Evolutionary conservation across 2,113 vertebrate species (phyloP), one percentile per base, ranked within the genome.

Genomic region (Falco punctatus): DNA sequence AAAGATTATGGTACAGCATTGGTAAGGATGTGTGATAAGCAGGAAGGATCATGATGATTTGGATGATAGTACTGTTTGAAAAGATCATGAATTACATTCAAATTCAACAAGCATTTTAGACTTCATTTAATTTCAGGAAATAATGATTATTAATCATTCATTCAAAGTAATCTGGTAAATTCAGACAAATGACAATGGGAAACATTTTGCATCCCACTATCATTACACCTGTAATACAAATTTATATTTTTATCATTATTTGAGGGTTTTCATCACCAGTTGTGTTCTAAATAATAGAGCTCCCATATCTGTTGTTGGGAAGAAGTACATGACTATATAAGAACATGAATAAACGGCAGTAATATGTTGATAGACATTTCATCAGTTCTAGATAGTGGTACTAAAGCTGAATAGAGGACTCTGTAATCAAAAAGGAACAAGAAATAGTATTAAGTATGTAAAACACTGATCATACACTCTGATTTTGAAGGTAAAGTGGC

Each of bases 401-500:
- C 67, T 96, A 67, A 97, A 89, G 38, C 24, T 94, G n/a, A 48
- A 75, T 75, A 93, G 67, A 78, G 13, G 33, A 84, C 21, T 95
- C 38, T 66, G 51, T 84, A 75, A 85, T 67, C 17, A 84, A 84
- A 90, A 95, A 75, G n/a, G 30, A 82, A 30, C 30, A 65, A 88
- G 58, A 95, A 85, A 35, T 91, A 81, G 14, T 64, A 62, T 64
- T 87, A 89, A 54, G 84, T 86, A 81, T 79, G 48, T 81, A 79
- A 86, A 57, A 35, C 54, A 52, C 3, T 1, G 65, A 65, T 87
- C 58, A 64, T 58, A 32, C 33, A 64, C 42, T 91, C 72, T 88
- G 40, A 28, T 81, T 75, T n/a, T 93, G 59, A 93, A 85, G 40
- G 24, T 85, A 79, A 93, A 91, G 62, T 81, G 52, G 11, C 35